Conservation (phyloP, 2,113 vertebrate genomes). For the Tragelaphus strepsiceros region DNA sequence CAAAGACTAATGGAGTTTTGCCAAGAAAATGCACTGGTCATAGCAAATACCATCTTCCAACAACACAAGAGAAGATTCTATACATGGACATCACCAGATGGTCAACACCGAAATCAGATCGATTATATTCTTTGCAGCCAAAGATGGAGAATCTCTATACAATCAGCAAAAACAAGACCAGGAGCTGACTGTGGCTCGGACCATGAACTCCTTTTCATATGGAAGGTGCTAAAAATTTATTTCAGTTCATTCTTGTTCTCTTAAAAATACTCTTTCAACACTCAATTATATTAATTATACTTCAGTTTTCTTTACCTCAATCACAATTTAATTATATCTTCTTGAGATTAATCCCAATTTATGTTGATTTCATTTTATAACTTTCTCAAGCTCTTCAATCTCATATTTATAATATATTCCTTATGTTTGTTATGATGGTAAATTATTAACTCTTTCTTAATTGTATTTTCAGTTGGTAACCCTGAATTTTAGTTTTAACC, state of each 20-base stretch:
- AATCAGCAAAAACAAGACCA: no score
- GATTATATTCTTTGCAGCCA: no score
- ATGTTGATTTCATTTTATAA: background rate
- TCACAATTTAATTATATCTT: background rate
- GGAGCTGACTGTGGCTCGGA: no score
- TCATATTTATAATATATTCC: background rate
- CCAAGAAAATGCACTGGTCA: no score
- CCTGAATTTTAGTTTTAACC: background rate
- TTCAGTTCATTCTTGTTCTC: background rate
- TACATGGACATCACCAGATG: no score
- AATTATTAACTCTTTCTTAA: background rate
- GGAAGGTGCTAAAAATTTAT: background rate
- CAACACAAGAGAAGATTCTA: no score
- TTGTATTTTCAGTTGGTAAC: background rate
- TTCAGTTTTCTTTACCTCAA: background rate
- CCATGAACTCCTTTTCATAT: background rate
- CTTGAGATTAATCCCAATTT: background rate
- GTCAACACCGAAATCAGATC: no score
- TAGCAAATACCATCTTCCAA: no score
- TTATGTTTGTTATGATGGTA: background rate
- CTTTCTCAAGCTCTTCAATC: background rate
- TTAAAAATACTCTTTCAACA: background rate
- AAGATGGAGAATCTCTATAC: no score
- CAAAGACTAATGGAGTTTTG: no score
- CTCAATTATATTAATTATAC: background rate